These are phyloP conservation scores for Cyprinodon tularosa DNA, from an alignment of 2,113 vertebrate genomes.

Conservation along the genomic window DNA sequence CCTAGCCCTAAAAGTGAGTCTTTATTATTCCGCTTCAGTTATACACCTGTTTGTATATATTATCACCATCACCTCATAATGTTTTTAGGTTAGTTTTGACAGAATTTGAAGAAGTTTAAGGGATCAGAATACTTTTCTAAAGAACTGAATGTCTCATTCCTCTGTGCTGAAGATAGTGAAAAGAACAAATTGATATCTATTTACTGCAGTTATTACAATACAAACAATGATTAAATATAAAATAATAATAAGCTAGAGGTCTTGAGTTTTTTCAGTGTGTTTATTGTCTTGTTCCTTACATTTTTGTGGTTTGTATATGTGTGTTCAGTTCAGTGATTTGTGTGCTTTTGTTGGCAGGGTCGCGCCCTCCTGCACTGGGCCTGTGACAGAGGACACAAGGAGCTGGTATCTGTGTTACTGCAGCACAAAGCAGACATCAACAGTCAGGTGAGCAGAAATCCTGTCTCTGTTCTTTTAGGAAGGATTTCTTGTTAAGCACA, in stretches of 20 bases:
- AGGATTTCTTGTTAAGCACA: not conserved
- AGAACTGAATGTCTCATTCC: no score
- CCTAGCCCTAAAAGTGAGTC: not conserved
- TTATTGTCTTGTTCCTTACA: not conserved
- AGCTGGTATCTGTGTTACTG: slow-evolving; percentile 89
- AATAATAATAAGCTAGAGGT: no score
- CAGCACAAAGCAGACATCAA: slow-evolving; percentile 90
- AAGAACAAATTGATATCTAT: no score
- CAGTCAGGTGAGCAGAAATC: slow-evolving; percentile 85
- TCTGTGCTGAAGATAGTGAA: no score
- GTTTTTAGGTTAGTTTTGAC: no score
- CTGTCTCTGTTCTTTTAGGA: not conserved
- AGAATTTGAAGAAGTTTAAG: no score
- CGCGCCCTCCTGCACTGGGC: slow-evolving; percentile 94
- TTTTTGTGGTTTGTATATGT: not conserved
- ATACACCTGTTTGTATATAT: not conserved
- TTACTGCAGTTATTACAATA: no score
- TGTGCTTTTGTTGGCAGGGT: slow-evolving; percentile 78
- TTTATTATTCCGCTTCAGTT: not conserved
- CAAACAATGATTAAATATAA: no score
- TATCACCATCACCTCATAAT: no score
- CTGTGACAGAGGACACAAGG: slow-evolving; percentile 95
- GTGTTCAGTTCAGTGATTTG: not conserved
- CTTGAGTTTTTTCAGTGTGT: no score
- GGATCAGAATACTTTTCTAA: no score